Conservation (phyloP, 1,140 invertebrate species). For the Danaus plexippus region DNA sequence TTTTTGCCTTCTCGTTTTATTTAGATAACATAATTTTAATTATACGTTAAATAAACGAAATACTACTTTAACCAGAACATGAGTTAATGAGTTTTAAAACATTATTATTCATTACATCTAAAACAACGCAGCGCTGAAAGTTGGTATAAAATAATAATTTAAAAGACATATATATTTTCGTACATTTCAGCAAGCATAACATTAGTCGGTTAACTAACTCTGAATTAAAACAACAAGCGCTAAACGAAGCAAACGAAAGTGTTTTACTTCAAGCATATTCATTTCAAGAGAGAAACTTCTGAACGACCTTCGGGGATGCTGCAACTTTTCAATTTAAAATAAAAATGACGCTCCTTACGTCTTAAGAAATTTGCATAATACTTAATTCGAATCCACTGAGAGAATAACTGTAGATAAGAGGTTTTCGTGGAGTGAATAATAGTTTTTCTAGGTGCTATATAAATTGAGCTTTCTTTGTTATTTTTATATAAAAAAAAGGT, state of each 20-base stretch:
- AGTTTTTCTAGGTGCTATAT: too few relatives aligned
- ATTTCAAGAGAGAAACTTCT: constrained; percentile 59
- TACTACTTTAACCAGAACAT: too few relatives aligned
- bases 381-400: constrained; percentile 17
- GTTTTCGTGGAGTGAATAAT: constrained; percentile 2
- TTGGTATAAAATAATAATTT: neutral
- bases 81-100: too few relatives aligned
- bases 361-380: constrained; percentile 60
- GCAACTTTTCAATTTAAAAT: constrained; percentile 58
- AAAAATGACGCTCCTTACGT: constrained; percentile 43
- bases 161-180: constrained; percentile 2
- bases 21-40: too few relatives aligned
- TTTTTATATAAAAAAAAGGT: too few relatives aligned
- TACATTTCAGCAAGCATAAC: constrained; percentile 3
- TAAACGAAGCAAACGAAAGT: constrained; percentile 56
- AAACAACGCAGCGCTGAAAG: too few relatives aligned
- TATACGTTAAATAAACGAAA: too few relatives aligned
- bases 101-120: too few relatives aligned
- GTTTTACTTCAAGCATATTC: constrained; percentile 55
- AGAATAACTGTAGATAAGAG: constrained; percentile 13
- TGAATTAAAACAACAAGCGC: constrained; percentile 23
- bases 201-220: constrained; percentile 9
- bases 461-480: too few relatives aligned
- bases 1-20: neutral
- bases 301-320: constrained; percentile 60